A percentile compares a stretch with the other conserved stretches of the same genome.
phyloP scores from a whole-genome alignment of 1,140 invertebrate genomes.

The Portunus trituberculatus region DNA sequence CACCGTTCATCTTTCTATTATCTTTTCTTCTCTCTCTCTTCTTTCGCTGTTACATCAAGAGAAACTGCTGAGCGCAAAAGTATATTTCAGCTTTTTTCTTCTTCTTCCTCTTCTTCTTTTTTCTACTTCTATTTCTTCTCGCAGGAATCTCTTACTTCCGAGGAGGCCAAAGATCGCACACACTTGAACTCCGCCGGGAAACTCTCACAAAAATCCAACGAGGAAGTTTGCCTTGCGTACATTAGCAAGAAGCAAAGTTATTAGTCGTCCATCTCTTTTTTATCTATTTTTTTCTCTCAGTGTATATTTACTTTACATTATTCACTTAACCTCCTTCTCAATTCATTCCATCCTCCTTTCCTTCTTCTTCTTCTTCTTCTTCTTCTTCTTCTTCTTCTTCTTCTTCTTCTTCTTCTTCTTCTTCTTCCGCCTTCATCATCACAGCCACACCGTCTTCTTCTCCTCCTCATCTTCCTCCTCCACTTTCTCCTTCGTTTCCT shows the following conservation, averaged over 20 bases:
- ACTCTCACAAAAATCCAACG: no score
- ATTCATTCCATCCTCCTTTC: background rate
- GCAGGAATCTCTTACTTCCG: no score
- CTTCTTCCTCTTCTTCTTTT: no score
- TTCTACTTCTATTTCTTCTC: background rate
- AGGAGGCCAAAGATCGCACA: background rate
- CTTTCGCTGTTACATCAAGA: background rate
- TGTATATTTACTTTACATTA: background rate
- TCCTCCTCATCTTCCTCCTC: background rate
- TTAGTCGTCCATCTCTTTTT: no score
- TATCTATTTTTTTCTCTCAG: background rate
- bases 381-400: background rate
- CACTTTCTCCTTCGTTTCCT: background rate
- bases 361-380: background rate
- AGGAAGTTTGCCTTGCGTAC: no score
- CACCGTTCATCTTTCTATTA: background rate
- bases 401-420: background rate
- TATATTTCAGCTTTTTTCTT: background rate
- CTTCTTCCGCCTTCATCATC: background rate
- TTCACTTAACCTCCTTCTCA: background rate
- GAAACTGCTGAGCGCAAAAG: background rate
- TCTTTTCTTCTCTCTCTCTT: background rate
- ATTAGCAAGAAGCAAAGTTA: no score
- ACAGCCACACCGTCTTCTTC: background rate
- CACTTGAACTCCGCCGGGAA: background rate